Evolutionary conservation across 2,113 vertebrate species (phyloP).

Genomic region (Nicator chloris): DNA sequence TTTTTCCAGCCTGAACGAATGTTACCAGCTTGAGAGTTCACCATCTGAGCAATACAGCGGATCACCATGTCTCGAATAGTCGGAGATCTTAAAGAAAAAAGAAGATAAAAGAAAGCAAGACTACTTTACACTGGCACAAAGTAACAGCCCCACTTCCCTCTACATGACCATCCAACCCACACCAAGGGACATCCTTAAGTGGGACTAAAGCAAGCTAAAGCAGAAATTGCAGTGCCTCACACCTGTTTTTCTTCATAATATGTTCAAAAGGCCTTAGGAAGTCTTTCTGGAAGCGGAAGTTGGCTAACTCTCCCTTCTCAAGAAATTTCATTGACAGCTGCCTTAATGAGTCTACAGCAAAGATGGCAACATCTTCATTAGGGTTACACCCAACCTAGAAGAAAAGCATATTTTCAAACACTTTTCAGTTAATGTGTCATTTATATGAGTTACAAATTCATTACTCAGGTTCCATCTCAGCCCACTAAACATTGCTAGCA

Average conservation of each 20-base stretch:
- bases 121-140: not conserved
- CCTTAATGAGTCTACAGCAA: constrained; percentile 94
- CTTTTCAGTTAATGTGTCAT: not conserved
- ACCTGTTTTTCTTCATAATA: constrained; percentile 99
- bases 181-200: not conserved
- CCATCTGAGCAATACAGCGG: constrained; percentile 96
- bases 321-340: constrained; percentile 99
- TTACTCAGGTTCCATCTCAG: not conserved
- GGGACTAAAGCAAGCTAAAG: not conserved
- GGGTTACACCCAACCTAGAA: constrained; percentile 94
- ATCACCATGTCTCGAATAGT: constrained; percentile 98
- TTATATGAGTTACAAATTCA: not conserved
- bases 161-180: not conserved
- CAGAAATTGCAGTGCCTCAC: not conserved
- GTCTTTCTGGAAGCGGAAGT: constrained; percentile 98
- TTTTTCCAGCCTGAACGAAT: constrained; percentile 99
- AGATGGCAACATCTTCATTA: constrained; percentile 97
- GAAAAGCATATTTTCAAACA: not conserved
- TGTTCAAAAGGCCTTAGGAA: constrained; percentile 97
- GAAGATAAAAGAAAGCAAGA: not conserved
- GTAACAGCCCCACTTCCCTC: not conserved
- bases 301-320: constrained; percentile 96
- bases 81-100: constrained; percentile 81
- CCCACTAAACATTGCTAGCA: not conserved
- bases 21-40: constrained; percentile 93